Base-by-base conservation (phyloP, 2,797 vertebrate genomes). In the Enteromius viviparus region DNA sequence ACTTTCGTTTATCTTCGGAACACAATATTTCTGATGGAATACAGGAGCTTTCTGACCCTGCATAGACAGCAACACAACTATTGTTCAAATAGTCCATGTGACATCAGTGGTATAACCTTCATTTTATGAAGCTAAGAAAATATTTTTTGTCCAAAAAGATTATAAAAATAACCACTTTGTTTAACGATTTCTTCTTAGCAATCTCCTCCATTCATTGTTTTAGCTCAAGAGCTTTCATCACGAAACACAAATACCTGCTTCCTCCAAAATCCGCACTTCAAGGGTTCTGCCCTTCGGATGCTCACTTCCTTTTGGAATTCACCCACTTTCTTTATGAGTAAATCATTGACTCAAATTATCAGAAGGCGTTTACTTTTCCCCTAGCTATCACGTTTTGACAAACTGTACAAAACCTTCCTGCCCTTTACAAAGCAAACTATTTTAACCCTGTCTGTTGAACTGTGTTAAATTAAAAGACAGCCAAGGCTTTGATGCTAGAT, bases 381-480 rank as follows among this genome's bases (percentile, higher is more conserved):
- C 2, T 32, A 8, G 66, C 66, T 21, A 37, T 65, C 60, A 32
- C 42, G 17, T 66, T 82, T 49, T 83, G 51, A 77, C 72, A 45
- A 68, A 65, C 34, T 68, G 34, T 34, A 55, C 49, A 9, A 76
- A 82, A 55, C 72, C 47, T 58, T 23, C 12, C 11, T 76, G 64
- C 23, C 49, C 47, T 76, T 83, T 37, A 78, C 49, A 15, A 69
- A 78, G 65, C 75, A 51, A 71, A 71, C 45, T 0, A 80, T 70
- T 75, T 68, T 64, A 80, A 71, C 55, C 49, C 45, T 78, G 53
- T 66, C 51, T 78, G 51, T 49, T 51, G 49, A 77, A 47, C 78
- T 66, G 68, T 81, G 66, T 72, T 68, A 47, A 77, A 68, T 83
- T 80, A 81, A 77, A 77, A 72, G 53, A 40, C 47, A 66, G 51